Base-by-base conservation (phyloP, 2,888 invertebrate genomes). In the Tribolium freemani region DNA sequence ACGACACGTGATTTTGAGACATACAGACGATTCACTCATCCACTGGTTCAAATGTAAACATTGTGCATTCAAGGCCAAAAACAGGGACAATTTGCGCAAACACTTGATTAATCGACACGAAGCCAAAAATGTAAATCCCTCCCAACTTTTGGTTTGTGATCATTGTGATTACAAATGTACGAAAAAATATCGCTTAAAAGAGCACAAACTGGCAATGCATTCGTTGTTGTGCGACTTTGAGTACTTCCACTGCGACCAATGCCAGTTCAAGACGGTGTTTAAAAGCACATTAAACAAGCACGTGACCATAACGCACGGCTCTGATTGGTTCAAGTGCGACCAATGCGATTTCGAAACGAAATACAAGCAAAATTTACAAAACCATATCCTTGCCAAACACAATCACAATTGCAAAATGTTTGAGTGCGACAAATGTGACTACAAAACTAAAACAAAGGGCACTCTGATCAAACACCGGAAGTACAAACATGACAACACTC, bases 341-440 rank as follows among this genome's bases (percentile, higher is more conserved):
- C 48, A 48, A 11, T 60, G 60, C 30, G 3, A 45, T 2, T 60
- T 46, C 46, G 46, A 26, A 8, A 48, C 60, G 1, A 60, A 48
- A 30, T 38, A 38, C 38, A 38, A 38, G 3, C 38, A 38, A 6
- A 38, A 38, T 3, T 38, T 38, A 9, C 9, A 38, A 38, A 38
- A 60, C 21, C 6, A 60, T 11, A 11, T 48, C 13, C 3, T 48
- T 9, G 0, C n/a, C 9, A 38, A 8, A 38, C 38, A 38, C n/a
- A 38, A 5, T 8, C 6, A 26, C 3, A 26, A 26, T 26, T 3
- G 2, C 4, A 3, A 26, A 26, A 0, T 26, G 48, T 26, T 21
- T 11, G 21, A 16, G 0, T 60, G 60, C 9, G 13, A 9, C 1
- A 46, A 60, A 8, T 60, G 60, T 26, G 60, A 48, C 6, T 48